Evolutionary conservation across 2,888 invertebrate species (phyloP), one percentile per base, ranked within the genome.

Genomic region (Drosophila paranaensis): DNA sequence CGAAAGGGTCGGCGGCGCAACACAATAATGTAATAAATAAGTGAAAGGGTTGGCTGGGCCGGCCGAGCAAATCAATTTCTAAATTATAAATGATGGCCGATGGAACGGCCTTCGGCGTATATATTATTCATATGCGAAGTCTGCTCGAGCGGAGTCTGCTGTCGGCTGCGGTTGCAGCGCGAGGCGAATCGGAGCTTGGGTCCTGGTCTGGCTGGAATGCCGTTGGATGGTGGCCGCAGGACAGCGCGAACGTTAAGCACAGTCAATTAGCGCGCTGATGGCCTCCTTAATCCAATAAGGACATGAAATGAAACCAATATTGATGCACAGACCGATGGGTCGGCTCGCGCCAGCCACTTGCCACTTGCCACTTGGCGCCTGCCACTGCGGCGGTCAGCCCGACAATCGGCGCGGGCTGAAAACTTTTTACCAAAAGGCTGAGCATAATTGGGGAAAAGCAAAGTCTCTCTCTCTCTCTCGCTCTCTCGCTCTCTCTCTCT

Each of bases 211-310:
- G 10, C 6, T 10, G 13, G n/a, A 30, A 33, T 64, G 37, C 14
- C 48, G 27, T 30, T 27, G 27, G 46, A 33, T 11, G 48, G 33
- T 57, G 63, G 50, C 37, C 53, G 33, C 55, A 56, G 14, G 46
- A 39, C 50, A 62, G 57, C 51, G 63, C 43, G 56, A 63, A 58
- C 57, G 70, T 86, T 81, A 79, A 86, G 77, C 77, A 72, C 74
- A 79, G 80, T 80, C 84, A 84, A 84, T 84, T 84, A 84, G 78
- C 77, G 64, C 61, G 56, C 69, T 74, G 87, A 83, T 77, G 76
- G 87, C 66, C 69, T 70, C 74, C 73, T 87, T 84, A 87, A 84
- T 87, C 77, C 84, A 87, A 84, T 84, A 81, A 84, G 84, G 82
- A 84, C 75, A 79, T 75, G 81, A 82, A 83, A 82, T 82, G 78